phyloP scores from a whole-genome alignment of 2,113 vertebrate genomes.

The Vidua macroura region DNA sequence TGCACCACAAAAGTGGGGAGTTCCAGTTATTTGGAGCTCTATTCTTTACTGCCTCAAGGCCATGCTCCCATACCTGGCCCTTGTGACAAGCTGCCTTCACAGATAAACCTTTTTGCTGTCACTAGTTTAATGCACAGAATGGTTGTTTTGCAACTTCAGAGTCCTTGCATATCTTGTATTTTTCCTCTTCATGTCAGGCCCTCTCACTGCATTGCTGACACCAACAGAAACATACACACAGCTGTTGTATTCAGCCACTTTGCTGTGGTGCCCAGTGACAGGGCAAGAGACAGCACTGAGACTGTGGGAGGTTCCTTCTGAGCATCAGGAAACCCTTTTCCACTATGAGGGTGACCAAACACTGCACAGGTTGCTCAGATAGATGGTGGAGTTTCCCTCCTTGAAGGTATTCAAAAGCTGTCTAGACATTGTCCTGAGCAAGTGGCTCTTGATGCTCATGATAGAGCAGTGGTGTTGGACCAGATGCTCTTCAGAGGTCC shows the following conservation, averaged over 20 bases:
- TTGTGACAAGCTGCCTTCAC: background rate
- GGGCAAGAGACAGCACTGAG: background rate
- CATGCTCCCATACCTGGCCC: fast-evolving
- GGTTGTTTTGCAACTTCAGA: background rate
- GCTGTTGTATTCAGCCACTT: background rate
- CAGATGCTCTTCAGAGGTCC: background rate
- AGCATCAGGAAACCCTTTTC: background rate
- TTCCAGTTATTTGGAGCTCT: background rate
- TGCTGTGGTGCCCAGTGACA: background rate
- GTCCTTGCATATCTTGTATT: background rate
- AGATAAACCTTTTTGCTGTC: background rate
- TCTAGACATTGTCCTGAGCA: background rate
- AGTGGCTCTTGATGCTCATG: background rate
- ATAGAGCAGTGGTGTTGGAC: background rate
- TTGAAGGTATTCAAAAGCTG: background rate
- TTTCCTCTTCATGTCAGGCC: background rate
- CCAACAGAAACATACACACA: background rate
- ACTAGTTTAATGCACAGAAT: background rate
- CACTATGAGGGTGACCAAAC: too few relatives aligned
- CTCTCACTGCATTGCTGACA: background rate
- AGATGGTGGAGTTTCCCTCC: background rate
- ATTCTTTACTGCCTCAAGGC: background rate
- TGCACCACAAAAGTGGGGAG: background rate
- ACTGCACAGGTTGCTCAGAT: background rate
- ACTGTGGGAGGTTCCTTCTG: background rate